Conservation (phyloP, 2,113 vertebrate genomes). For the Boulengeromyrus knoepffleri region DNA sequence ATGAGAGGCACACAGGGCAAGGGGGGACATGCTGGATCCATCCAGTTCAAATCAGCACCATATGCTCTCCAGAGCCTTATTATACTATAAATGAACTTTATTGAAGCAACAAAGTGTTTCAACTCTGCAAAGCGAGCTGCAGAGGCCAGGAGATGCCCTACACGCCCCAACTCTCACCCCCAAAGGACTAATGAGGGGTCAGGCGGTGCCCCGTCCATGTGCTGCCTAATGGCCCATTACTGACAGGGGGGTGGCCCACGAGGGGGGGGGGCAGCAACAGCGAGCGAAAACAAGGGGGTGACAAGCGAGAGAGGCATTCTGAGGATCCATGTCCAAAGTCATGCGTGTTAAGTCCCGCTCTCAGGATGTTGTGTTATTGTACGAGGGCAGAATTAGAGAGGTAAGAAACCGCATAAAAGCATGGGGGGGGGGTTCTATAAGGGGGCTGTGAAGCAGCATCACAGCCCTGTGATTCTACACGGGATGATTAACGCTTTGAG, state of each 20-base stretch:
- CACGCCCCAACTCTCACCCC: conserved; percentile 29
- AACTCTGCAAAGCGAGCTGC: conserved; percentile 49
- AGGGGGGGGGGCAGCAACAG: conserved; percentile 40
- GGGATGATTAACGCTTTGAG: conserved; percentile 47
- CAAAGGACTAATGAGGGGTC: conserved; percentile 50
- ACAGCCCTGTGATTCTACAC: conserved; percentile 46
- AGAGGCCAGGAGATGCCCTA: conserved; percentile 15
- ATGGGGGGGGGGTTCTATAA: conserved; percentile 35
- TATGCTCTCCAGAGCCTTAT: conserved; percentile 61
- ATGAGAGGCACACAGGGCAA: conserved; percentile 39
- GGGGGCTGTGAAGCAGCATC: conserved; percentile 49
- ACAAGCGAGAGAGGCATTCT: background rate
- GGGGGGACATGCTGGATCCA: conserved; percentile 52
- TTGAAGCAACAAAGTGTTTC: conserved; percentile 63
- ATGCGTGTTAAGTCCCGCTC: conserved; percentile 17
- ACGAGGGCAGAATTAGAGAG: conserved; percentile 32
- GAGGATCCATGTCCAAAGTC: conserved; percentile 29
- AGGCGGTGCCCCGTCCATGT: conserved; percentile 17
- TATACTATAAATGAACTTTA: conserved; percentile 73
- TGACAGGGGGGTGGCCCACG: conserved; percentile 35
- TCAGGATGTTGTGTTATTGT: conserved; percentile 23
- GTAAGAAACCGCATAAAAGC: conserved; percentile 40
- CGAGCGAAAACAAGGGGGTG: conserved; percentile 35
- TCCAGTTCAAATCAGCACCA: conserved; percentile 69
- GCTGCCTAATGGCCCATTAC: conserved; percentile 40